Conservation (phyloP, 2,888 invertebrate species). For the Alviniconcha strummeri region DNA sequence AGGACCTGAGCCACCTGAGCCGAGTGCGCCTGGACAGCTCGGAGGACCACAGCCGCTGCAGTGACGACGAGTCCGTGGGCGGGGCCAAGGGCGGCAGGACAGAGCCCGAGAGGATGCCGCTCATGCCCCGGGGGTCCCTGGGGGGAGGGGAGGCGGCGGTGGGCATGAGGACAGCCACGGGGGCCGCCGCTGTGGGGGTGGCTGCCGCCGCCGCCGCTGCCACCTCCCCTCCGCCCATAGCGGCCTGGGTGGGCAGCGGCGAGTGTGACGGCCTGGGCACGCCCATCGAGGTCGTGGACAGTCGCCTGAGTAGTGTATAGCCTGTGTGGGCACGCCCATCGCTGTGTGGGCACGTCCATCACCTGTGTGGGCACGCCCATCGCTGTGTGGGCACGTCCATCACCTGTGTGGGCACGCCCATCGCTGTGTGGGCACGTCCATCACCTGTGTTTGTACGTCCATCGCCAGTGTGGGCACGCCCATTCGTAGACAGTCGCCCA, state of each 20-base stretch:
- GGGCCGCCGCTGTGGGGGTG: constrained; percentile 31
- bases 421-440: neutral
- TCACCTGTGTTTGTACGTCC: neutral
- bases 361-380: neutral
- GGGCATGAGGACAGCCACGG: constrained; percentile 31
- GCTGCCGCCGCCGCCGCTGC: constrained; percentile 32
- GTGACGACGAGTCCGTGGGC: constrained; percentile 31
- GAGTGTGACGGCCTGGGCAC: too few relatives aligned
- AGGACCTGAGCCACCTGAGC: constrained; percentile 30
- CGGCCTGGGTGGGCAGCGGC: too few relatives aligned
- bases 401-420: neutral
- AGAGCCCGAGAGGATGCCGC: constrained; percentile 26
- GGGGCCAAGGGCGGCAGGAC: neutral
- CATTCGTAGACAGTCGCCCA: neutral
- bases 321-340: neutral
- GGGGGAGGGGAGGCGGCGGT: neutral
- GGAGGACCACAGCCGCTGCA: constrained; percentile 18
- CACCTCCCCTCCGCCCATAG: constrained; percentile 12
- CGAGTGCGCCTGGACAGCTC: constrained; percentile 27
- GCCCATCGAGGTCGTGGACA: constrained; percentile 1
- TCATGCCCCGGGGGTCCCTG: neutral
- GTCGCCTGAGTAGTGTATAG: constrained; percentile 1
- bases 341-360: neutral
- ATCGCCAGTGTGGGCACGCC: neutral
- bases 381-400: neutral